Percentiles rank a stretch among this genome's conserved stretches.
Evolutionary conservation across 2,797 vertebrate genomes (phyloP).

Genomic region (Mallotus villosus): DNA sequence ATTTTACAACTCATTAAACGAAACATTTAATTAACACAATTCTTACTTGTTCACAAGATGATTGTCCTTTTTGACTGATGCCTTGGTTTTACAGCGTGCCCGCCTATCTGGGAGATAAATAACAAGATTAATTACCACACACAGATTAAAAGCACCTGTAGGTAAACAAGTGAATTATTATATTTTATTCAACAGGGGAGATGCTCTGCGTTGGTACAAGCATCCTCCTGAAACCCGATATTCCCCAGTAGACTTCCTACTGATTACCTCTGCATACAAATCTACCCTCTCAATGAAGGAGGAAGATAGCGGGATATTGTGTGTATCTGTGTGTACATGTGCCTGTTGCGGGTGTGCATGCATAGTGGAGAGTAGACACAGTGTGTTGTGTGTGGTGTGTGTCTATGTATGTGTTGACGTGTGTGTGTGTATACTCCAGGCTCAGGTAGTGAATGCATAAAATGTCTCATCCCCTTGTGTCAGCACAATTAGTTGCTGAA

Average conservation of each 20-base stretch:
- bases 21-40: slow-evolving; percentile 42
- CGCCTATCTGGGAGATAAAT: not conserved
- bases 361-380: slow-evolving; percentile 19
- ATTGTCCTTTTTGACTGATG: slow-evolving; percentile 14
- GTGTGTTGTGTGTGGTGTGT: slow-evolving; percentile 3
- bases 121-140: not conserved
- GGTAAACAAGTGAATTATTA: slow-evolving; percentile 93
- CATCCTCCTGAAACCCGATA: slow-evolving; percentile 82
- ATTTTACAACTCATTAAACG: slow-evolving; percentile 13
- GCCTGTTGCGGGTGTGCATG: slow-evolving; percentile 16
- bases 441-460: slow-evolving; percentile 91
- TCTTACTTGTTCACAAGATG: slow-evolving; percentile 40
- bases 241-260: slow-evolving; percentile 87
- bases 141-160: slow-evolving; percentile 88
- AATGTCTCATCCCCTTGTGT: slow-evolving; percentile 88
- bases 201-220: slow-evolving; percentile 53
- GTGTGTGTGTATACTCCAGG: slow-evolving; percentile 70
- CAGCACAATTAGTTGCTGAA: slow-evolving; percentile 98
- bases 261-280: slow-evolving; percentile 81
- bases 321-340: slow-evolving; percentile 15
- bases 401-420: slow-evolving; percentile 5
- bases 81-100: not conserved
- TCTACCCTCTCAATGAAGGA: slow-evolving; percentile 81
- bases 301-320: slow-evolving; percentile 75
- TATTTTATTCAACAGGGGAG: slow-evolving; percentile 83